These are phyloP conservation scores for Trachymyrmex cornetzi DNA, from an alignment of 1,140 invertebrate species.

Conservation along the genomic window DNA sequence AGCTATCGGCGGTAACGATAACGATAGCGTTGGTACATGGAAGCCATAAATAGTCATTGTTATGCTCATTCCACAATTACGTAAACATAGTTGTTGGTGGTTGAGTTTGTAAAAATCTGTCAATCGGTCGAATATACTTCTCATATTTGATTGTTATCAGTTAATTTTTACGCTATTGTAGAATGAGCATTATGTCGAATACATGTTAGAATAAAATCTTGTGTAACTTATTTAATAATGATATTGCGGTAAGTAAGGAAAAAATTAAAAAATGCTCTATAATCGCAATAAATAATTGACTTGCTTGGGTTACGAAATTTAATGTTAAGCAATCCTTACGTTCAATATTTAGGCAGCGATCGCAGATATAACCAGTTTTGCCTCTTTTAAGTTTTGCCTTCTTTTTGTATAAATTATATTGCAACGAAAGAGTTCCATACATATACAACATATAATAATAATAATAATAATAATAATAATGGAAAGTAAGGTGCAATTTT, in stretches of 20 bases:
- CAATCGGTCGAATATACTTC: too few relatives aligned
- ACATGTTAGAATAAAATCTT: neutral
- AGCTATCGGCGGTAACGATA: neutral
- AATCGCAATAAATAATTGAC: conserved; percentile 14
- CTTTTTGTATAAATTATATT: conserved; percentile 38
- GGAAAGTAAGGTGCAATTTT: neutral
- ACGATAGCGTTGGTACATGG: neutral
- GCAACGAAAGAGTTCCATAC: neutral
- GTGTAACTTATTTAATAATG: neutral
- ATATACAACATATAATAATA: neutral
- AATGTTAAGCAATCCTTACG: conserved; percentile 1
- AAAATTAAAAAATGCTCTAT: neutral
- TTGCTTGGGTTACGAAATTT: conserved; percentile 8
- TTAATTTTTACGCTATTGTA: too few relatives aligned
- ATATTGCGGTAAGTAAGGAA: neutral
- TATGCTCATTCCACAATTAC: neutral
- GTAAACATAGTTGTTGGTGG: too few relatives aligned
- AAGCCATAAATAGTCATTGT: neutral
- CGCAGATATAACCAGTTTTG: neutral
- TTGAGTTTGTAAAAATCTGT: too few relatives aligned
- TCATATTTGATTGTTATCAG: too few relatives aligned
- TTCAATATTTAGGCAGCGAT: conserved; percentile 1
- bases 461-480: neutral
- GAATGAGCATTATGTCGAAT: too few relatives aligned
- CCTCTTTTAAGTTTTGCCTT: neutral